Evolutionary conservation across 2,797 vertebrate genomes (phyloP).

Genomic region (Sparidentex hasta): DNA sequence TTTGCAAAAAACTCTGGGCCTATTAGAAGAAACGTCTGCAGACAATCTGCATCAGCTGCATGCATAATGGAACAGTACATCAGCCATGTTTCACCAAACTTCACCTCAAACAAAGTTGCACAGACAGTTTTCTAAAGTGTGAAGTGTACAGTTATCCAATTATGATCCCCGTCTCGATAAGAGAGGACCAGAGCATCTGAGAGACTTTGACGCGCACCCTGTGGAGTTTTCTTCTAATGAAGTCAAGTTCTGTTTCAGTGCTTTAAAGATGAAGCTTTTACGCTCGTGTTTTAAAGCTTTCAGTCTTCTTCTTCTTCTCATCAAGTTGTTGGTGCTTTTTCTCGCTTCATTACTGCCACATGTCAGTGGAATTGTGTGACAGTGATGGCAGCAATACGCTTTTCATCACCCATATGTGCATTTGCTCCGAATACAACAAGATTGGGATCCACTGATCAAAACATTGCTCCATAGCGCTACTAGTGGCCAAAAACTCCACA

Average conservation of each 20-base stretch:
- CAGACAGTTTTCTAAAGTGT: slow-evolving; percentile 41
- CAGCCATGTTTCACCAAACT: slow-evolving; percentile 8
- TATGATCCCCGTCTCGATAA: slow-evolving; percentile 7
- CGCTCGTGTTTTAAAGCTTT: not conserved
- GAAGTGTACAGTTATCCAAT: slow-evolving; percentile 12
- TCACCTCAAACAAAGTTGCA: slow-evolving; percentile 13
- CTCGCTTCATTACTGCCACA: not conserved
- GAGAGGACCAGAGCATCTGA: not conserved
- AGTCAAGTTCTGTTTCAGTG: not conserved
- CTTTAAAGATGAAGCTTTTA: no score
- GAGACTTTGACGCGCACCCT: not conserved
- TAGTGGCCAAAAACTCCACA: not conserved
- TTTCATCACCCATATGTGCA: not conserved
- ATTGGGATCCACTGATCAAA: not conserved
- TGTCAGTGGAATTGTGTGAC: not conserved
- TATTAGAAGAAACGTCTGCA: not conserved
- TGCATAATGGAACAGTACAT: slow-evolving; percentile 8
- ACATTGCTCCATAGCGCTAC: no score
- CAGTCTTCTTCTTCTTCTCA: not conserved
- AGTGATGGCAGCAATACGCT: not conserved
- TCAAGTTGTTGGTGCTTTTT: not conserved
- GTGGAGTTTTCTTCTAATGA: not conserved
- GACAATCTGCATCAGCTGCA: not conserved
- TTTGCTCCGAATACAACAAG: not conserved
- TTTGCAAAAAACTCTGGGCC: not conserved